Evolutionary conservation across 2,113 vertebrate genomes (phyloP).

Genomic region (Capreolus pygargus): DNA sequence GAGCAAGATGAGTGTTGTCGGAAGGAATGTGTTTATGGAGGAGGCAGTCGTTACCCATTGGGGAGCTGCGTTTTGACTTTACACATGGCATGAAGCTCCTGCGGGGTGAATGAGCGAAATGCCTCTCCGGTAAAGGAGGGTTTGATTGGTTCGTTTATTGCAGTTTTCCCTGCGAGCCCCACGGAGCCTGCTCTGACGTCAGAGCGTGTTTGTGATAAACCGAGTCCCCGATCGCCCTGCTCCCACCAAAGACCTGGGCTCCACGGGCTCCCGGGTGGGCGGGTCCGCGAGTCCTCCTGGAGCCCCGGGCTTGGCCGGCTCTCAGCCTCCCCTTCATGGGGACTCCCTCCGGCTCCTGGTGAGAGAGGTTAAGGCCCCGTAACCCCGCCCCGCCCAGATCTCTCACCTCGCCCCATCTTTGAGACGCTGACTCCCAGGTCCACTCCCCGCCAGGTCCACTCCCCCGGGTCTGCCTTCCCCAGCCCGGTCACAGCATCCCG

Average conservation of each 20-base stretch:
- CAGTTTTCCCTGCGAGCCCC: not conserved
- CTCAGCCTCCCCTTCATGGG: not conserved
- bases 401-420: not conserved
- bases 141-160: not conserved
- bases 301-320: no score
- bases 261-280: not conserved
- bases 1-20: slow-evolving; percentile 75
- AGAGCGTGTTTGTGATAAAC: not conserved
- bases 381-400: not conserved
- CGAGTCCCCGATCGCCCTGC: rapidly evolving
- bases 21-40: slow-evolving; percentile 81
- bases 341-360: not conserved
- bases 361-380: rapidly evolving
- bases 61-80: slow-evolving; percentile 57
- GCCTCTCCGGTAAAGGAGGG: not conserved
- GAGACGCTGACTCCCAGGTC: not conserved
- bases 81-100: slow-evolving; percentile 43
- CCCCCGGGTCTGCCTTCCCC: no score
- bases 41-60: slow-evolving; percentile 60
- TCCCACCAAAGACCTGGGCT: not conserved
- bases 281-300: not conserved
- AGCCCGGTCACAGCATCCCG: not conserved
- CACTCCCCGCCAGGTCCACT: not conserved
- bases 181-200: not conserved
- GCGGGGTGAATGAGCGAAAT: slow-evolving; percentile 75